Conservation (phyloP, 2,797 vertebrate genomes). For the Eupleurogrammus muticus region DNA sequence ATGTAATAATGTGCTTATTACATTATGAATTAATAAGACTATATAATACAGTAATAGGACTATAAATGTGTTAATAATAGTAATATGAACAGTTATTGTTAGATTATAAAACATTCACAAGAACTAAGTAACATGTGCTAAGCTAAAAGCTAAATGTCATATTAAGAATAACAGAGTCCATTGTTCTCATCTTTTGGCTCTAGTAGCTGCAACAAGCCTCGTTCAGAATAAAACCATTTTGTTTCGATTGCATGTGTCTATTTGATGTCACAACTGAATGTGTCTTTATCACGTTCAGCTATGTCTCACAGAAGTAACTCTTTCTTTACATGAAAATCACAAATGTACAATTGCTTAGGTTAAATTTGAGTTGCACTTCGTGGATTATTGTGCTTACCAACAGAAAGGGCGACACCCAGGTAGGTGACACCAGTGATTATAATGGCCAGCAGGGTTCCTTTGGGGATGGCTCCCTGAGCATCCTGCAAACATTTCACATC, state of each 20-base stretch:
- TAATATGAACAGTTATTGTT: no score
- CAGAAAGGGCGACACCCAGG: slow-evolving; percentile 90
- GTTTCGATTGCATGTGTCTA: neutral
- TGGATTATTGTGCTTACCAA: slow-evolving; percentile 85
- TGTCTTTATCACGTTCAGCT: neutral
- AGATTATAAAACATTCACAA: no score
- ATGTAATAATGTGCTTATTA: no score
- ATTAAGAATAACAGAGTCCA: no score
- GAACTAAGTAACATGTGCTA: no score
- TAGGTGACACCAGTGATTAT: slow-evolving; percentile 92
- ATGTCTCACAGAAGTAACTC: neutral
- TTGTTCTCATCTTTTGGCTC: no score
- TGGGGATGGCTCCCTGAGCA: slow-evolving; percentile 92
- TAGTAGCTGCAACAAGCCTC: no score
- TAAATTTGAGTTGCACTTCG: neutral
- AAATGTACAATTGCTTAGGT: neutral
- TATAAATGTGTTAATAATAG: no score
- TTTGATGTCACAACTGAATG: neutral
- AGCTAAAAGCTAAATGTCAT: no score
- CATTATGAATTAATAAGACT: no score
- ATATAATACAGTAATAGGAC: no score
- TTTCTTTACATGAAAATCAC: neutral
- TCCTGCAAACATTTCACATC: slow-evolving; percentile 82
- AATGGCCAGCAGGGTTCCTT: slow-evolving; percentile 96
- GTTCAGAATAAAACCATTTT: no score